Percentiles rank a stretch among this genome's conserved stretches.
phyloP scores from a whole-genome alignment of 1,140 invertebrate genomes.

The Sycophaga agraensis region DNA sequence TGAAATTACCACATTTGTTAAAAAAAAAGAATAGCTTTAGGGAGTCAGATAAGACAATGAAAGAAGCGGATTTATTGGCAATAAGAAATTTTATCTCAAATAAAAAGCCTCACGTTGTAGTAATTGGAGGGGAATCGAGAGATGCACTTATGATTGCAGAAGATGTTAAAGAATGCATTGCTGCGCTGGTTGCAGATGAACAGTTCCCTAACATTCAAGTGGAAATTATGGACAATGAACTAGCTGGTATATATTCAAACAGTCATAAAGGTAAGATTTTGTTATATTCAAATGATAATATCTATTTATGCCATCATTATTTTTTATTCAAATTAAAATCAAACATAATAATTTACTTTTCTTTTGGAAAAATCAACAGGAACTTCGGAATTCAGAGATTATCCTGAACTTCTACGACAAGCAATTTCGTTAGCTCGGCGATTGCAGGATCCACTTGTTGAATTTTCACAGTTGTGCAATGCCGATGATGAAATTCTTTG shows the following conservation, averaged over 20 bases:
- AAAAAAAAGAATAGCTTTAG: conserved; percentile 78
- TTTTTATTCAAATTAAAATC: no score
- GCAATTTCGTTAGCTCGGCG: conserved; percentile 89
- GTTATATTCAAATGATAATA: no score
- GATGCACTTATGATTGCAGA: conserved; percentile 83
- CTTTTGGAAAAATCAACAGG: background rate
- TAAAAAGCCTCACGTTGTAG: conserved; percentile 93
- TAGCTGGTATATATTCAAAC: conserved; percentile 88
- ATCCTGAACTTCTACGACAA: conserved; percentile 83
- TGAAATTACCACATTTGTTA: conserved; percentile 82
- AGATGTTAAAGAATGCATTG: conserved; percentile 79
- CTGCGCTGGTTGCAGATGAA: conserved; percentile 77
- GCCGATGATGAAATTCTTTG: conserved; percentile 94
- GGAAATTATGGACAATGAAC: conserved; percentile 91
- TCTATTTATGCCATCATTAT: no score
- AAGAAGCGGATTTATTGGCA: conserved; percentile 79
- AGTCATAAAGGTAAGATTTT: conserved; percentile 78
- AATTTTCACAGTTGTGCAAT: conserved; percentile 94
- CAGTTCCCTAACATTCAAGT: conserved; percentile 86
- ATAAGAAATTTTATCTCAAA: conserved; percentile 83
- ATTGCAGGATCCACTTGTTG: conserved; percentile 93
- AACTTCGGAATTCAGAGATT: conserved; percentile 85
- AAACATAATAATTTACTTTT: no score
- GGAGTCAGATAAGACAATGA: conserved; percentile 70
- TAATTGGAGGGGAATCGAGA: conserved; percentile 86